Evolutionary conservation across 2,888 invertebrate genomes (phyloP), one percentile per base, ranked within the genome.

Genomic region (Sesia apiformis): DNA sequence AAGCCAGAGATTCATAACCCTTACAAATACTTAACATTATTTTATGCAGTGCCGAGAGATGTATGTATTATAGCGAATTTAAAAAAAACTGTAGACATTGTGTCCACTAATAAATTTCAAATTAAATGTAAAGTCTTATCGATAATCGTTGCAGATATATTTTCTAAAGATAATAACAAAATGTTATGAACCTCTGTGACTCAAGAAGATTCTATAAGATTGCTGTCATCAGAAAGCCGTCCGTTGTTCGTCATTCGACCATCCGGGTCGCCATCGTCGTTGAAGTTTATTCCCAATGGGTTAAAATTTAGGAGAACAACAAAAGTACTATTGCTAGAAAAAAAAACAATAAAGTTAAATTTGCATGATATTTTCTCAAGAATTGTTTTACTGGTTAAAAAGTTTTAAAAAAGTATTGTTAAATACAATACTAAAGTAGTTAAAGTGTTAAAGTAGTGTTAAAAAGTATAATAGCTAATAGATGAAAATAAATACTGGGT

Each of bases 221-320:
- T 73, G 72, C 78, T 74, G 78, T 78, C 81, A 77, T 79, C 76
- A 72, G 63, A 65, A 67, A 70, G 67, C 64, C 49, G 43, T 67
- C 61, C 64, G 67, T 66, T 70, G 72, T 68, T 68, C 70, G 63
- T 70, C 72, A 71, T 76, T 68, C 63, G 63, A 66, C 61, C 62
- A 63, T 65, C 65, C 60, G 60, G 58, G 56, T 60, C 57, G 67
- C 61, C 59, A 57, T 62, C 57, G 43, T 53, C 39, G 49, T 53
- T 46, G 50, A 51, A 52, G 57, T 42, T n/a, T 53, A 46, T 55
- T 61, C 58, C 51, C 40, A 38, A 40, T 52, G 57, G 53, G 54
- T 50, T 55, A 40, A 7, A 23, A 23, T 23, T 23, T n/a, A n/a
- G n/a, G n/a, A n/a, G n/a, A n/a, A n/a, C n/a, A n/a, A n/a, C n/a